phyloP scores from a whole-genome alignment of 2,888 invertebrate genomes.

The Ligdia adustata region DNA sequence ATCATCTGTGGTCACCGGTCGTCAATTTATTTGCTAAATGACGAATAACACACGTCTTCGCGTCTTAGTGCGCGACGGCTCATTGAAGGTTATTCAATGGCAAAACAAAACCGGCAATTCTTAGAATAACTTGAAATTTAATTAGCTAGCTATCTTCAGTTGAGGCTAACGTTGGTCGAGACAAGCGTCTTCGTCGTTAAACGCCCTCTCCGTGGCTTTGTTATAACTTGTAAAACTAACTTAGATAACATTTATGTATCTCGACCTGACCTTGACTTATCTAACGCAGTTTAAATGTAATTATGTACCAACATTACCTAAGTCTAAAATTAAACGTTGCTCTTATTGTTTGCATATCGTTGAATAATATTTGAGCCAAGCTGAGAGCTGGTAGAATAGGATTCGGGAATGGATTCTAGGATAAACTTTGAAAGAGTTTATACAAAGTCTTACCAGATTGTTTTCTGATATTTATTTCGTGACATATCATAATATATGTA shows the following conservation, averaged over 20 bases:
- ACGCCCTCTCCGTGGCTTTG: background rate
- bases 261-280: background rate
- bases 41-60: constrained; percentile 17
- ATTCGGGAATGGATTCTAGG: too few relatives aligned
- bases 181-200: too few relatives aligned
- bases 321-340: background rate
- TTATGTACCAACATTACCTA: background rate
- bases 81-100: constrained; percentile 15
- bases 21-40: constrained; percentile 28
- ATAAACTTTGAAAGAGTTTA: too few relatives aligned
- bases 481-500: too few relatives aligned
- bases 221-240: background rate
- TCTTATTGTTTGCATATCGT: background rate
- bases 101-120: constrained; percentile 1
- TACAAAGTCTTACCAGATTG: too few relatives aligned
- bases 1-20: too few relatives aligned
- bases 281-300: background rate
- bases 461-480: too few relatives aligned
- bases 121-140: constrained; percentile 2
- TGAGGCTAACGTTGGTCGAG: too few relatives aligned
- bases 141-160: too few relatives aligned
- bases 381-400: too few relatives aligned
- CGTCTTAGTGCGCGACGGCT: constrained; percentile 9
- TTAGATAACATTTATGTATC: background rate
- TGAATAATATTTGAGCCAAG: background rate